Evolutionary conservation across 2,113 vertebrate genomes (phyloP).

Genomic region (Patagioenas fasciata): DNA sequence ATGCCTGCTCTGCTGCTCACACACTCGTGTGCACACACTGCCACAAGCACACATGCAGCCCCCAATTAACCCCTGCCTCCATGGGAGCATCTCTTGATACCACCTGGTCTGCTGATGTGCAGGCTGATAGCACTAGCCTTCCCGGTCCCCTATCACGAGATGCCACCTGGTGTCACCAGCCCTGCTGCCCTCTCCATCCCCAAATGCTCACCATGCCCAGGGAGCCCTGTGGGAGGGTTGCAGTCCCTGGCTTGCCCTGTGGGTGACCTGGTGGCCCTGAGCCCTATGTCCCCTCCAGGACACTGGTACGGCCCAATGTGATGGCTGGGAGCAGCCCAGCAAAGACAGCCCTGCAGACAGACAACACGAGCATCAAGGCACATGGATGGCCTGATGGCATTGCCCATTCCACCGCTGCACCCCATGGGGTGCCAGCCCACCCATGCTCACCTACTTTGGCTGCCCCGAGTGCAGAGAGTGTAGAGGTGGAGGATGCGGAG

Average conservation of each 20-base stretch:
- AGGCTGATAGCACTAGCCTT: neutral
- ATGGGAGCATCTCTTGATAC: neutral
- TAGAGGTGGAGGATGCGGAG: neutral
- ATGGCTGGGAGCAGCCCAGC: neutral
- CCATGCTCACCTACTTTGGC: fast-evolving
- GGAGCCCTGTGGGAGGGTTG: neutral
- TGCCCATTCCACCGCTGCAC: fast-evolving
- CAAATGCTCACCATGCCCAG: neutral
- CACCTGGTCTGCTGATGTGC: neutral
- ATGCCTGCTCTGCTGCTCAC: neutral
- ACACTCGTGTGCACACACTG: fast-evolving
- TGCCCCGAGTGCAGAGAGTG: fast-evolving
- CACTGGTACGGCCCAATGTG: neutral
- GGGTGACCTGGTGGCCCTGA: neutral
- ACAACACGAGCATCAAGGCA: fast-evolving
- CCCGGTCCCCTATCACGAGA: neutral
- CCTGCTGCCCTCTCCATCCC: neutral
- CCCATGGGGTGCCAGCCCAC: neutral
- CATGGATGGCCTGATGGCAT: neutral
- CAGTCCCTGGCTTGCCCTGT: neutral
- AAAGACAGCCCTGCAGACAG: neutral
- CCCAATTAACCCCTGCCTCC: neutral
- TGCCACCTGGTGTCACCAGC: neutral
- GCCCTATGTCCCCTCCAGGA: neutral
- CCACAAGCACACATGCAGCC: neutral